phyloP scores from a whole-genome alignment of 2,113 vertebrate genomes.

The Pogona vitticeps region DNA sequence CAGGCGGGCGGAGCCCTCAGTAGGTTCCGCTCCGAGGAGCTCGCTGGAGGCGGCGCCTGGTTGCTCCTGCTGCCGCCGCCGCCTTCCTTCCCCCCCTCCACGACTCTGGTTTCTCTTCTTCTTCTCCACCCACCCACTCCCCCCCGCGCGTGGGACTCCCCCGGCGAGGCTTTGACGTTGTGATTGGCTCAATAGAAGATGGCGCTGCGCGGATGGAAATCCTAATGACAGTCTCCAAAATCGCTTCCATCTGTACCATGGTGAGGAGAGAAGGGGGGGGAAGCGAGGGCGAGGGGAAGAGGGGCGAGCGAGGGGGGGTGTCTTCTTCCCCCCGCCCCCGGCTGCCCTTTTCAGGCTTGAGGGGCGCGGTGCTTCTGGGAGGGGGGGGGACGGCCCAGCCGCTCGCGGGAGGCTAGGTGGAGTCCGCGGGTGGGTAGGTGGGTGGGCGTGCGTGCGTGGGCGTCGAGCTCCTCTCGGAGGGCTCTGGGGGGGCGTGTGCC shows the following conservation, averaged over 20 bases:
- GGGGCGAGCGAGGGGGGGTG: not conserved
- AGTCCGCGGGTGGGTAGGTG: not conserved
- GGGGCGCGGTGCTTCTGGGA: not conserved
- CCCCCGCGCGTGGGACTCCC: slow-evolving; percentile 51
- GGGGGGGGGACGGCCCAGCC: not conserved
- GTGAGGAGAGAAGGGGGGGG: slow-evolving; percentile 70
- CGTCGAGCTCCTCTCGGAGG: not conserved
- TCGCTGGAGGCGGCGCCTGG: slow-evolving; percentile 7
- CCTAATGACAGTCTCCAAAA: slow-evolving; percentile 98
- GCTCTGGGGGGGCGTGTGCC: not conserved
- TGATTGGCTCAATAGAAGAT: slow-evolving; percentile 86
- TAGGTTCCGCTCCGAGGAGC: not conserved
- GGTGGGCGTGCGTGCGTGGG: not conserved
- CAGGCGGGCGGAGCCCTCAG: not conserved
- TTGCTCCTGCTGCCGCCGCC: not conserved
- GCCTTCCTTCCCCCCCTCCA: not conserved
- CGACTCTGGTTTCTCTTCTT: not conserved
- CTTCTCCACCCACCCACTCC: not conserved
- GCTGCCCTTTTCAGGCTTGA: slow-evolving; percentile 10
- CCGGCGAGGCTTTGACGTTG: slow-evolving; percentile 67
- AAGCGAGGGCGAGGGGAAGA: too few species aligned
- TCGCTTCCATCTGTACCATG: slow-evolving; percentile 99
- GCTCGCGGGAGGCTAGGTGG: not conserved
- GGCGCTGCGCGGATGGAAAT: slow-evolving; percentile 97
- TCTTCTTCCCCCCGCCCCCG: not conserved